Base-by-base conservation (phyloP, 2,888 invertebrate genomes). In the Ischnus inquisitorius region DNA sequence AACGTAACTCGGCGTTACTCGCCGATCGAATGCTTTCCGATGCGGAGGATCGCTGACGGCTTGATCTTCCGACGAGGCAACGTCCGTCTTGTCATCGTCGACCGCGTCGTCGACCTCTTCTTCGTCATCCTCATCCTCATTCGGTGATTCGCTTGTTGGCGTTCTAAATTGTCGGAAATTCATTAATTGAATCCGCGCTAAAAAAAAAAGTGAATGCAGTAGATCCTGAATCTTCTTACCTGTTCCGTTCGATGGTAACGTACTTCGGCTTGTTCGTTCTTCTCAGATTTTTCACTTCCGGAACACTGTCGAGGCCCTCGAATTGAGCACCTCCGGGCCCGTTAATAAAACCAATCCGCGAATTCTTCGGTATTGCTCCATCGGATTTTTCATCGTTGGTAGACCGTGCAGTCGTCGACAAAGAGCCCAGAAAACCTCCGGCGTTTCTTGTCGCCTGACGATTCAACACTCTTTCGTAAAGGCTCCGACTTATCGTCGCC, bases 391-490 rank as follows among this genome's bases (percentile, higher is more conserved):
- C 84, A 86, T 39, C 94, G 93, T 87, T 94, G 94, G 90, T 94
- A 93, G 87, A 92, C 77, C 89, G 83, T 51, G 88, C 87, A 22
- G 90, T 83, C 1, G 90, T 83, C 1, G 87, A 72, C 10, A 75
- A 62, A 1, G 83, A 68, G 0, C 83, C 81, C 25, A 86, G 85
- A 16, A 86, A 84, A 28, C 78, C 60, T 14, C 85, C 83, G 0
- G 87, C 54, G 62, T 82, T 86, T 72, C 88, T 92, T 12, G 79
- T 85, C 2, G 88, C 84, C 60, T 93, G 93, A 5, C 93, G 91
- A 87, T 92, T 95, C 2, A 97, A 93, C 1, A 97, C 97, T 89
- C 96, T 96, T 90, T 97, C 96, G 90, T 97, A 97, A 1, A 97
- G 94, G 62, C 95, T 96, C 92, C 97, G 96, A 92, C 96, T 97